Conservation (phyloP, 2,888 invertebrate genomes). For the Drosophila incognita region DNA sequence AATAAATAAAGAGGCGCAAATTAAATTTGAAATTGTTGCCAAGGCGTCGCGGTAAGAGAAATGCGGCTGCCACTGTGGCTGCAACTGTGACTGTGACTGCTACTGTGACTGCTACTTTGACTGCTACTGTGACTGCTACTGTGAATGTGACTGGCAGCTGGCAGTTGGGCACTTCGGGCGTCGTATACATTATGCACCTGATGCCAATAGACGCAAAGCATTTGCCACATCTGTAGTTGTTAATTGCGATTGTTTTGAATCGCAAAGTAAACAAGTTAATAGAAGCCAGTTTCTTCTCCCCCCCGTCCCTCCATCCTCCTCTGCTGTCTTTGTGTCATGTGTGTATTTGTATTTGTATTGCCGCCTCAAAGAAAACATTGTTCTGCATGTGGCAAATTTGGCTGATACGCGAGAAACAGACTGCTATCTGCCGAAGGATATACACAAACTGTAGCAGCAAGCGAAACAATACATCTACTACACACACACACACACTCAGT, state of each 20-base stretch:
- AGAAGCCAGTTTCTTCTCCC: not conserved
- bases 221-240: constrained; percentile 18
- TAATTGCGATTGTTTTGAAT: constrained; percentile 42
- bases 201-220: constrained; percentile 23
- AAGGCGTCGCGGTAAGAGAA: constrained; percentile 6
- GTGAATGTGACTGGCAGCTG: not conserved
- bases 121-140: not conserved
- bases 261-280: constrained; percentile 38
- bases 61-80: not conserved
- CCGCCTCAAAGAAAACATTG: constrained; percentile 3
- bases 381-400: not conserved
- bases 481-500: not conserved
- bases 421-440: constrained; percentile 56
- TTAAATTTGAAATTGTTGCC: constrained; percentile 68
- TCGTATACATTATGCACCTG: constrained; percentile 35
- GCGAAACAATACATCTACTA: constrained; percentile 16
- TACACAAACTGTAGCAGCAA: constrained; percentile 47
- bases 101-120: not conserved
- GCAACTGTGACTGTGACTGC: not conserved
- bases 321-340: not conserved
- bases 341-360: not conserved
- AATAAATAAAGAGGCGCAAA: constrained; percentile 73
- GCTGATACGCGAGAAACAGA: constrained; percentile 19
- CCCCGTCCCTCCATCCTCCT: not conserved
- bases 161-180: not conserved